Percentiles rank a stretch among this genome's conserved stretches.
Evolutionary conservation across 2,113 vertebrate genomes (phyloP).

Genomic region (Dipodomys ordii): DNA sequence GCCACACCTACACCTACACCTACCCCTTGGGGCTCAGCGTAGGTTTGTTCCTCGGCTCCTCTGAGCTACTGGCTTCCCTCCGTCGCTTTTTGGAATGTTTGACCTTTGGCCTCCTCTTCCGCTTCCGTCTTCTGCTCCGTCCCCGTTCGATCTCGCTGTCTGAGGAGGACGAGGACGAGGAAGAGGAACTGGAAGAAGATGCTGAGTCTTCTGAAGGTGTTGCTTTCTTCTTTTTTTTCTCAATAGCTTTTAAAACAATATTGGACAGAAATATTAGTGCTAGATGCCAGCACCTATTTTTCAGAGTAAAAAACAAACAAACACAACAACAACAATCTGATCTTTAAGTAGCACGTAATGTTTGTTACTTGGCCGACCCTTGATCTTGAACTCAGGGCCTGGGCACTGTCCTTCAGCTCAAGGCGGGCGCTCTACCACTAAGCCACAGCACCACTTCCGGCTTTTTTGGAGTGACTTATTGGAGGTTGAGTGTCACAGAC

Average conservation of each 20-base stretch:
- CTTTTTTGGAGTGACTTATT: too few species aligned
- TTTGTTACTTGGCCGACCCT: too few species aligned
- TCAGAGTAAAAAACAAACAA: conserved; percentile 19
- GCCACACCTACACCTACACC: background rate
- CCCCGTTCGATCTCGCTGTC: conserved; percentile 91
- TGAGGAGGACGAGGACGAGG: conserved; percentile 87
- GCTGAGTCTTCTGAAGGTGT: conserved; percentile 88
- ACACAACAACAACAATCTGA: background rate
- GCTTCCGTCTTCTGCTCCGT: conserved; percentile 87
- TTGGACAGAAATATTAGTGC: conserved; percentile 38
- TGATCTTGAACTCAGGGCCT: too few species aligned
- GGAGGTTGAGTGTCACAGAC: too few species aligned
- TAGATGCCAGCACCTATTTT: background rate
- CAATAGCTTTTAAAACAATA: conserved; percentile 87
- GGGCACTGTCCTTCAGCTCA: too few species aligned
- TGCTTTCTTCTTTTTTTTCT: conserved; percentile 91
- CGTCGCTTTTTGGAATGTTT: conserved; percentile 90
- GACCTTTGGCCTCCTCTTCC: conserved; percentile 89
- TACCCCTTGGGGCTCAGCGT: conserved; percentile 85
- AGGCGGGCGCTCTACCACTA: too few species aligned
- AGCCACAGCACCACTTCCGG: too few species aligned
- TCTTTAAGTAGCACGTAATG: background rate
- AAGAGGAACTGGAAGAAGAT: conserved; percentile 89
- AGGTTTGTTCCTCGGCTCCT: conserved; percentile 83
- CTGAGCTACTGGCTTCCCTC: conserved; percentile 86